Evolutionary conservation across 2,113 vertebrate species (phyloP), one percentile per base, ranked within the genome.

Genomic region (Pituophis catenifer): DNA sequence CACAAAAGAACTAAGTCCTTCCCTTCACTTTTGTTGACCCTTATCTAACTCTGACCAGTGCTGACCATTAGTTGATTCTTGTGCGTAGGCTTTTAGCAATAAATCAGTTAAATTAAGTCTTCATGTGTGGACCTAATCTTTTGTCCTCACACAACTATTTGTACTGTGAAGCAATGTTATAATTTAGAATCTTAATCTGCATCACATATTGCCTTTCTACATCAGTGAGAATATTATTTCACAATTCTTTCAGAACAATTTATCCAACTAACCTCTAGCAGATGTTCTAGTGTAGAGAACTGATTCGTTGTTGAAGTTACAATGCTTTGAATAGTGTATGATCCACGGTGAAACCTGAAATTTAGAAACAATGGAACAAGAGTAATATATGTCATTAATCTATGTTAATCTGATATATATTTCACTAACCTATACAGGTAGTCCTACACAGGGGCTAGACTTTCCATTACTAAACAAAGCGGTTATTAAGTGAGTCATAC

Each of bases 271-370:
- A 99, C 99, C 98, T 99, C 98, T 90, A 97, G 95, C 5, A 99
- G 97, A 94, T 99, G 99, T 0, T 95, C 92, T 96, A 98, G 97
- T 29, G 99, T 99, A 93, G 99, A 98, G 96, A 99, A 99, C 91
- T 99, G 98, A 93, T 97, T 98, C 95, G 99, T 99, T 88, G 98
- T 97, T 33, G 97, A 98, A 87, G 97, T 97, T 94, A 99, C 92
- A 93, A 99, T 98, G 96, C 93, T 97, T 96, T 98, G 98, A 54
- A 99, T 97, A 92, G 98, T 96, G 91, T 98, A 99, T 26, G 99
- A 99, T 88, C 99, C 99, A 70, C 98, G 91, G 75, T 98, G 98
- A 96, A 99, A 99, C 95, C 99, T 99, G 92, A 92, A 96, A 95
- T 92, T 58, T 93, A 91, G 33, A 95, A 90, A 15, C 29, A 94